phyloP scores from a whole-genome alignment of 2,113 vertebrate species.

The Atrichornis clamosus region DNA sequence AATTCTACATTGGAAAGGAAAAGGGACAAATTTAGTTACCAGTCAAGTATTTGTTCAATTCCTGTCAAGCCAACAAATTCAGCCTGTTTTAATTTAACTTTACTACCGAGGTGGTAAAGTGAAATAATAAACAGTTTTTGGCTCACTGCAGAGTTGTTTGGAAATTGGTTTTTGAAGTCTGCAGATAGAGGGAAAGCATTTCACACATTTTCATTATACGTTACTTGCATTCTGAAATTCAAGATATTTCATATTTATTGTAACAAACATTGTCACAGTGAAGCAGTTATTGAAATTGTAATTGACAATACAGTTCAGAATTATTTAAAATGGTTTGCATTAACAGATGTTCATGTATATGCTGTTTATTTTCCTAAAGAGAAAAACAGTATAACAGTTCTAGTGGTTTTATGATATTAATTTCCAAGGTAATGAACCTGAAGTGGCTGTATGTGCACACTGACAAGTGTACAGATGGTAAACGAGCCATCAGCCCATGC shows the following conservation, averaged over 20 bases:
- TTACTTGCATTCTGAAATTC: background rate
- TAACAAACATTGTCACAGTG: background rate
- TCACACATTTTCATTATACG: background rate
- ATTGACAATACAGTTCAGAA: background rate
- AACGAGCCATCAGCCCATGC: background rate
- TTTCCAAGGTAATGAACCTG: background rate
- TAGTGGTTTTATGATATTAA: background rate
- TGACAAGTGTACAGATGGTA: background rate
- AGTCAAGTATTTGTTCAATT: background rate
- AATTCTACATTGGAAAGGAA: background rate
- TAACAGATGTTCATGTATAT: background rate
- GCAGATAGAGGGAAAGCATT: background rate
- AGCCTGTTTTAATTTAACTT: background rate
- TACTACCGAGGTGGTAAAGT: background rate
- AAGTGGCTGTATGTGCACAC: background rate
- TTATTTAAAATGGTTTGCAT: background rate
- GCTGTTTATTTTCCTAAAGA: background rate
- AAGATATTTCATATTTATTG: background rate
- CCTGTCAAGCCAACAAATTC: background rate
- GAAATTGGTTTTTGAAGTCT: background rate
- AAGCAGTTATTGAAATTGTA: background rate
- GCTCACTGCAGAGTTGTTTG: background rate
- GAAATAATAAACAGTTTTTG: background rate
- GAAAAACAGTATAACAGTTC: background rate
- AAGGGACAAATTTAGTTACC: background rate